Conservation (phyloP, 2,797 vertebrate genomes). For the Saxicola maurus region DNA sequence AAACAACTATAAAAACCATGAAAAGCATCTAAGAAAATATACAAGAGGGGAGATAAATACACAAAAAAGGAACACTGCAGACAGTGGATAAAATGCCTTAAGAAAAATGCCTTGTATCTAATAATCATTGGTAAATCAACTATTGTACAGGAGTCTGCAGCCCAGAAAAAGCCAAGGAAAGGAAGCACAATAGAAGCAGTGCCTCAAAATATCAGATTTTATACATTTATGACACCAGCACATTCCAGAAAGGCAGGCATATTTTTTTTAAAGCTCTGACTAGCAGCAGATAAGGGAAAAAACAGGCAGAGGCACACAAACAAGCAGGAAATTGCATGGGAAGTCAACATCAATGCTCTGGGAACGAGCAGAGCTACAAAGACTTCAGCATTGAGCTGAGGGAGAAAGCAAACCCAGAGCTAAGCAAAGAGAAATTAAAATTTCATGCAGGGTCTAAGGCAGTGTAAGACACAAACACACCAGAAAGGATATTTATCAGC, state of each 20-base stretch:
- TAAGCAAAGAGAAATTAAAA: constrained; percentile 30
- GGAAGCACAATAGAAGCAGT: neutral
- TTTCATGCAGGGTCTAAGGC: constrained; percentile 11
- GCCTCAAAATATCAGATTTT: neutral
- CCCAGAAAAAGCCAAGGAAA: neutral
- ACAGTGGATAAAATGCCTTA: neutral
- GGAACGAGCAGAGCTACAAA: neutral
- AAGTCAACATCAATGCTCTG: neutral
- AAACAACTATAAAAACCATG: neutral
- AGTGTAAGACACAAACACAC: neutral
- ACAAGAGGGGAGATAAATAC: neutral
- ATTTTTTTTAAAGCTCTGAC: neutral
- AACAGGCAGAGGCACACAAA: neutral
- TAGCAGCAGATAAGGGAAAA: constrained; percentile 11
- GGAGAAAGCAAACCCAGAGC: neutral
- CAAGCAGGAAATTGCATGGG: constrained; percentile 11
- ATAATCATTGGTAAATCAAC: neutral
- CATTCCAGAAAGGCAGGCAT: neutral
- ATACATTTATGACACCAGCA: neutral
- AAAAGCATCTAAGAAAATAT: neutral
- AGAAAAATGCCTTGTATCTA: neutral
- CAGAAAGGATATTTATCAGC: neutral
- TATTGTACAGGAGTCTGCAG: neutral
- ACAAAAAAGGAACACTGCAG: neutral
- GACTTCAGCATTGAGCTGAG: neutral